Base-by-base conservation (phyloP, 2,888 invertebrate genomes). In the Zaprionus bogoriensis region DNA sequence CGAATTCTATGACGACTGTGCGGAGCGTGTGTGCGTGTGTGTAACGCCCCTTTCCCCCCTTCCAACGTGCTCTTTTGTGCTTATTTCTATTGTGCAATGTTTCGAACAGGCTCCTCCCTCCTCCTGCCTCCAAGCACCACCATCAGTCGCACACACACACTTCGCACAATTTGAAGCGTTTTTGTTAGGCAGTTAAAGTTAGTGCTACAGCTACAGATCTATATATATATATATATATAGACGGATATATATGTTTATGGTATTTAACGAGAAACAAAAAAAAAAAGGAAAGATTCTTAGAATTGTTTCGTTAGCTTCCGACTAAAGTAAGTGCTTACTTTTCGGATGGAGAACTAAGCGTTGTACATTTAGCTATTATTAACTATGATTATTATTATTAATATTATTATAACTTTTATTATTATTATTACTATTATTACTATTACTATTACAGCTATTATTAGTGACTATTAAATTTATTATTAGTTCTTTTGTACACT, bases 261-360 rank as follows among this genome's bases (percentile, higher is more conserved):
- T n/a, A n/a, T 32, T 32, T 32, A 32, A 51, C 44, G 44, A 30
- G 42, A 53, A 27, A 52, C 51, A 47, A 22, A 42, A 27, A 19
- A 30, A n/a, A 46, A 20, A 51, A n/a, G 30, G 46, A 62, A 63
- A 46, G 38, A 84, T 80, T 80, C 85, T 70, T 77, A 87, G 85
- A 87, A 87, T 80, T 80, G 74, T 85, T 85, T 74, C 67, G 55
- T 63, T 48, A 58, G 62, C 55, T 65, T 76, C 67, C 60, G 64
- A 77, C 75, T 84, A 58, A 27, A 23, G 74, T 69, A 64, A 52
- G 76, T 42, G 42, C 44, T 53, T 76, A 71, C 55, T 73, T 65
- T 82, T 60, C 77, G 59, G 80, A 83, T 17, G 17, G 7, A 36
- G 17, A 55, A 62, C 59, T 81, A 77, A 68, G 58, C 47, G 42